Evolutionary conservation across 1,140 invertebrate species (phyloP).

Genomic region (Drosophila insularis): DNA sequence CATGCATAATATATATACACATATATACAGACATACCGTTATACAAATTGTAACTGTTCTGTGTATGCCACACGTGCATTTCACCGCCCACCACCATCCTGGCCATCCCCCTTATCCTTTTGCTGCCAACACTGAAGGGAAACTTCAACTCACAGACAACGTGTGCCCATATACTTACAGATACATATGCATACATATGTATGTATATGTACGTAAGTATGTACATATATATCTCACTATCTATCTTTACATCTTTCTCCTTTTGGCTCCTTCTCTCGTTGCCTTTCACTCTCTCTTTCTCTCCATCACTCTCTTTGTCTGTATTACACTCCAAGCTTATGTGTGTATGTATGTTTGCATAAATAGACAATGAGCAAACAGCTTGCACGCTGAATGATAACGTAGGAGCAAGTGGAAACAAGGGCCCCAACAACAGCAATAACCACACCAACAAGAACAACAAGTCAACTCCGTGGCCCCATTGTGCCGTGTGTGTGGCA

Average conservation of each 20-base stretch:
- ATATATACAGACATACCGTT: conserved; percentile 26
- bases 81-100: neutral
- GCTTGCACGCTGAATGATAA: conserved; percentile 79
- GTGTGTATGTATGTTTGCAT: conserved; percentile 69
- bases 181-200: too few species aligned
- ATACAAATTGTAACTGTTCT: conserved; percentile 77
- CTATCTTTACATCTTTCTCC: neutral
- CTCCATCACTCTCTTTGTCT: neutral
- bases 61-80: conserved; percentile 49
- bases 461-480: conserved; percentile 31
- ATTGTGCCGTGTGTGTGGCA: conserved; percentile 53
- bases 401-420: conserved; percentile 65
- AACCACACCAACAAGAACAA: conserved; percentile 35
- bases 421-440: conserved; percentile 43
- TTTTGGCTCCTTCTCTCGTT: neutral
- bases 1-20: neutral
- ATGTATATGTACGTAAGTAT: neutral
- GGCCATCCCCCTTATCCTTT: conserved; percentile 20
- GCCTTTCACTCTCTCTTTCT: neutral
- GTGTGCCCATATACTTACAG: conserved; percentile 23
- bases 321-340: conserved; percentile 4
- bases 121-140: conserved; percentile 9
- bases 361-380: conserved; percentile 81
- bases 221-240: conserved; percentile 12
- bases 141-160: conserved; percentile 20